Evolutionary conservation across 1,140 invertebrate species (phyloP).

Genomic region (Saccostrea echinata): DNA sequence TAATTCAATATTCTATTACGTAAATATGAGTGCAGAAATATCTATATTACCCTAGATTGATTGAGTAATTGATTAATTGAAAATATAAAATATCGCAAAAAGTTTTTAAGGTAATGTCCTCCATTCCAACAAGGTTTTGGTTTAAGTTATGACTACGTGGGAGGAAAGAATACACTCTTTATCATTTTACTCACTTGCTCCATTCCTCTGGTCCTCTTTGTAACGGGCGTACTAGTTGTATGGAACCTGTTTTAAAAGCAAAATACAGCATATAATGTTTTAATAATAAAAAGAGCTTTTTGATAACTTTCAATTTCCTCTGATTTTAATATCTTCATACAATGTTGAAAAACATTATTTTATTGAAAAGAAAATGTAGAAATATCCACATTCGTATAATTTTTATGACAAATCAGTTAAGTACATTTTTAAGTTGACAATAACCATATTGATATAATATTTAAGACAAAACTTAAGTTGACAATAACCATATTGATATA

Average conservation of each 20-base stretch:
- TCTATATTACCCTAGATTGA: no score
- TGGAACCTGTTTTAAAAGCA: neutral
- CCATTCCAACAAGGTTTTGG: no score
- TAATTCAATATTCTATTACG: no score
- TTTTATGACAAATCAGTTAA: no score
- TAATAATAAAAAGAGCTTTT: neutral
- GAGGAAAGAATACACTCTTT: no score
- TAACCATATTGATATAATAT: neutral
- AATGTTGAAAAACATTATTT: neutral
- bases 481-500: neutral
- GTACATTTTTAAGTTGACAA: no score
- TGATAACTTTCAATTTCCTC: neutral
- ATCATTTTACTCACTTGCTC: neutral
- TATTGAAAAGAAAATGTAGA: neutral
- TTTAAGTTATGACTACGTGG: no score
- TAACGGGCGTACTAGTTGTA: neutral
- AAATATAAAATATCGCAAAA: no score
- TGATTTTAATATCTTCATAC: neutral
- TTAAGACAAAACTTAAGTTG: neutral
- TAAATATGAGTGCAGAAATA: no score
- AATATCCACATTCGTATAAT: no score
- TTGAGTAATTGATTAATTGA: no score
- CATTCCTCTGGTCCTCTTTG: neutral
- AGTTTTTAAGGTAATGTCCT: no score
- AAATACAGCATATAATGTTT: neutral